Conservation (phyloP, 2,888 invertebrate genomes). For the Hydrotaea cyrtoneurina region DNA sequence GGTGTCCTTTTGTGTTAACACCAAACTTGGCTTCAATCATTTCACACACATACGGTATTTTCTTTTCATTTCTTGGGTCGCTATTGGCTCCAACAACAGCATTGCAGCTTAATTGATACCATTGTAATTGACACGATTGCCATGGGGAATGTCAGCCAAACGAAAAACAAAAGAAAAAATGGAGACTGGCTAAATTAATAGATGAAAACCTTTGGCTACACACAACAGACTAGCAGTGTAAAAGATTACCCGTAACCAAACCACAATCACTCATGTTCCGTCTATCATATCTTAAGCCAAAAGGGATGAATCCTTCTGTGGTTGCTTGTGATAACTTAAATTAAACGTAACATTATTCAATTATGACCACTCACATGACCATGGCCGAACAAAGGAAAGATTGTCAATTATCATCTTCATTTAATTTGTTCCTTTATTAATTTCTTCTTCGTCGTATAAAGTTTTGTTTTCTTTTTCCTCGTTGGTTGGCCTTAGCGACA, state of each 20-base stretch:
- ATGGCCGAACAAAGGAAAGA: too few relatives aligned
- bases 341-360: conserved; percentile 44
- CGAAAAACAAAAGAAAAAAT: conserved; percentile 27
- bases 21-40: conserved; percentile 65
- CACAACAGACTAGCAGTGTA: conserved; percentile 19
- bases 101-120: conserved; percentile 67
- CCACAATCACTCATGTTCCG: neutral
- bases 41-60: conserved; percentile 19
- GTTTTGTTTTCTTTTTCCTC: neutral
- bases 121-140: conserved; percentile 68
- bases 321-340: conserved; percentile 42
- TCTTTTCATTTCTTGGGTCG: conserved; percentile 36
- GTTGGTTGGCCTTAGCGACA: too few relatives aligned
- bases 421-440: conserved; percentile 42
- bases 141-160: conserved; percentile 62
- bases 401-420: conserved; percentile 35
- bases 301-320: neutral
- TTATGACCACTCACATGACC: conserved; percentile 9
- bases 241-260: neutral
- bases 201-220: neutral
- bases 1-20: conserved; percentile 57
- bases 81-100: too few relatives aligned
- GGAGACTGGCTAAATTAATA: conserved; percentile 26
- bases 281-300: neutral
- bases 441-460: neutral